These are phyloP conservation scores for Tangara arthus DNA, from an alignment of 2,797 vertebrate genomes.

Conservation along the genomic window DNA sequence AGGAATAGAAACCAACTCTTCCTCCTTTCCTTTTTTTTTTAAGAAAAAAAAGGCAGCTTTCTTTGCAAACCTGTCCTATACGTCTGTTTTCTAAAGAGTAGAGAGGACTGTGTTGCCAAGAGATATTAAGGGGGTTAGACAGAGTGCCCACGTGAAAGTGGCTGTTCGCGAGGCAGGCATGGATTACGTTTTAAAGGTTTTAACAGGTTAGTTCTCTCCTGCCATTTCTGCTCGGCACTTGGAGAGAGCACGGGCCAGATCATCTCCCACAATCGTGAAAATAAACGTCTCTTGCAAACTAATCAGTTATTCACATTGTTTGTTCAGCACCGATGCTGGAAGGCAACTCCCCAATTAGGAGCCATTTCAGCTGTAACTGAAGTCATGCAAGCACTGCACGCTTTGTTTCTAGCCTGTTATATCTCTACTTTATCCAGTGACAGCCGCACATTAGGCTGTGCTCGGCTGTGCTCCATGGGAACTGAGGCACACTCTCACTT, in stretches of 20 bases:
- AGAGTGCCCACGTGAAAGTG: slow-evolving; percentile 41
- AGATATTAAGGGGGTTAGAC: slow-evolving; percentile 52
- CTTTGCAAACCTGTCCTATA: neutral
- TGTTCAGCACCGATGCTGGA: slow-evolving; percentile 15
- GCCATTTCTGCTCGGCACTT: neutral
- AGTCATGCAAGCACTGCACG: slow-evolving; percentile 39
- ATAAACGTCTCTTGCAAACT: slow-evolving; percentile 7
- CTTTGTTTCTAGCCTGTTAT: slow-evolving; percentile 60
- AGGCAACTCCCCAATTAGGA: slow-evolving; percentile 55
- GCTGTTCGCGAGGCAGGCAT: neutral
- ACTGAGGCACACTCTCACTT: neutral
- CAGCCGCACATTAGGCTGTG: slow-evolving; percentile 13
- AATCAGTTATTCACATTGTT: slow-evolving; percentile 27
- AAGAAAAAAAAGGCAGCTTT: neutral
- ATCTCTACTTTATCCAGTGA: slow-evolving; percentile 43
- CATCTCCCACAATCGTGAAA: neutral
- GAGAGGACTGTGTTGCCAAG: slow-evolving; percentile 27
- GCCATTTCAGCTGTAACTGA: slow-evolving; percentile 55
- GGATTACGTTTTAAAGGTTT: slow-evolving; percentile 14
- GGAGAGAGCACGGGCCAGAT: neutral
- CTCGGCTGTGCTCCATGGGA: neutral
- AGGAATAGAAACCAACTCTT: neutral
- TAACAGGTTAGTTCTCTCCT: slow-evolving; percentile 19
- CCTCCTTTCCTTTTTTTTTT: neutral
- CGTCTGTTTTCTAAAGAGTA: slow-evolving; percentile 3